Conservation (phyloP, 2,113 vertebrate genomes). For the Heterochromis multidens region DNA sequence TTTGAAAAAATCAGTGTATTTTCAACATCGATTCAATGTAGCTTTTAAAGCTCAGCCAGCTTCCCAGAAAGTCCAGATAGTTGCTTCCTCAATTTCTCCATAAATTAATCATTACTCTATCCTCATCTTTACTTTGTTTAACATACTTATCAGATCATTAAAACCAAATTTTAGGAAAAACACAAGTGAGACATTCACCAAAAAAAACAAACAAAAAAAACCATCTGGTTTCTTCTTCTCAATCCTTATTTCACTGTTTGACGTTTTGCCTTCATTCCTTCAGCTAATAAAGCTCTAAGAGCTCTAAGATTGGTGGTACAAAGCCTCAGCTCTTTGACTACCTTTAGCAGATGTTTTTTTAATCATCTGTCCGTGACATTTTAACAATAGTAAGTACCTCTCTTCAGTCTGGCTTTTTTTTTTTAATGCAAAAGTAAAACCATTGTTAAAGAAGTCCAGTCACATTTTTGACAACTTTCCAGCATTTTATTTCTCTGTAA, state of each 20-base stretch:
- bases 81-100: background rate
- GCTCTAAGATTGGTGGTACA: too few species aligned
- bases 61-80: background rate
- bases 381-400: rapidly evolving
- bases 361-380: background rate
- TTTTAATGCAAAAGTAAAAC: background rate
- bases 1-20: background rate
- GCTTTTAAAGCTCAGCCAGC: background rate
- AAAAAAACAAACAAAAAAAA: too few species aligned
- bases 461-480: background rate
- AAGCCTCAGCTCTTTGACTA: background rate
- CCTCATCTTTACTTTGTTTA: background rate
- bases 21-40: rapidly evolving
- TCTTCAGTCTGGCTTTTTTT: background rate
- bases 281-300: too few species aligned
- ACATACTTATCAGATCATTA: background rate
- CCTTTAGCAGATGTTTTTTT: background rate
- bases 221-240: background rate
- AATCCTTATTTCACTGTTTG: background rate
- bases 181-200: background rate
- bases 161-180: background rate
- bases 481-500: too few species aligned
- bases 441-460: background rate
- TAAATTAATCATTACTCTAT: background rate
- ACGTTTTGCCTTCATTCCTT: background rate